Percentiles rank a stretch among this genome's conserved stretches.
Evolutionary conservation across 2,113 vertebrate species (phyloP).

Genomic region (Daphoenositta chrysoptera): DNA sequence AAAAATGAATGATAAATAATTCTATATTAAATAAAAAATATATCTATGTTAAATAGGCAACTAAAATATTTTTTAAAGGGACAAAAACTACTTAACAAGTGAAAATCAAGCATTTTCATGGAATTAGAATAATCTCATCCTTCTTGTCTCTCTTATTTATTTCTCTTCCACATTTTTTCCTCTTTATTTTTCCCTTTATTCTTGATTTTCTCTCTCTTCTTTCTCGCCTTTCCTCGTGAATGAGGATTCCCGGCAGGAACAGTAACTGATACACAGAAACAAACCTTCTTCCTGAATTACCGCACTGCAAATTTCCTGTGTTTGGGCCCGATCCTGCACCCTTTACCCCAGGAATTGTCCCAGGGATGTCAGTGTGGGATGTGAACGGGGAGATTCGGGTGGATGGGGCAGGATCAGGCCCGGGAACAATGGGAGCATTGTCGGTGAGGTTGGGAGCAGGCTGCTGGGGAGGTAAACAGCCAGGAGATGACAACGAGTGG

Average conservation of each 20-base stretch:
- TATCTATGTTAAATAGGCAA: background rate
- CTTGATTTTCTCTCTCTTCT: background rate
- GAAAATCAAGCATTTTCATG: background rate
- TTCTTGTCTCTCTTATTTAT: background rate
- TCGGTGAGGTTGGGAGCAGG: conserved; percentile 35
- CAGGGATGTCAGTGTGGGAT: background rate
- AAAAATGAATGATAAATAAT: background rate
- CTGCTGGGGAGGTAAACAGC: conserved; percentile 67
- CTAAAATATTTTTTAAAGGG: background rate
- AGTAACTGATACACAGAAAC: background rate
- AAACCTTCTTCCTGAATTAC: conserved; percentile 47
- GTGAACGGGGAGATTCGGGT: background rate
- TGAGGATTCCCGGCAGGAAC: conserved; percentile 30
- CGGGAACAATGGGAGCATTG: conserved; percentile 52
- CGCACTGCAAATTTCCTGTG: conserved; percentile 30
- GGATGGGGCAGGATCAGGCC: conserved; percentile 51
- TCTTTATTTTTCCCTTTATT: background rate
- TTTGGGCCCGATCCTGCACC: conserved; percentile 2
- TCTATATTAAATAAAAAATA: background rate
- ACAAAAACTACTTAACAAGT: background rate
- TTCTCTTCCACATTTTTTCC: background rate
- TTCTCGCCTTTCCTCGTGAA: background rate
- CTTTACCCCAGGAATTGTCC: background rate
- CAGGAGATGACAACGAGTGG: conserved; percentile 68
- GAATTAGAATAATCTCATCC: background rate